Percentiles rank a stretch among this genome's conserved stretches.
phyloP scores from a whole-genome alignment of 35 echinoderm and acorn worm species.

The Nesometra sesokonis region DNA sequence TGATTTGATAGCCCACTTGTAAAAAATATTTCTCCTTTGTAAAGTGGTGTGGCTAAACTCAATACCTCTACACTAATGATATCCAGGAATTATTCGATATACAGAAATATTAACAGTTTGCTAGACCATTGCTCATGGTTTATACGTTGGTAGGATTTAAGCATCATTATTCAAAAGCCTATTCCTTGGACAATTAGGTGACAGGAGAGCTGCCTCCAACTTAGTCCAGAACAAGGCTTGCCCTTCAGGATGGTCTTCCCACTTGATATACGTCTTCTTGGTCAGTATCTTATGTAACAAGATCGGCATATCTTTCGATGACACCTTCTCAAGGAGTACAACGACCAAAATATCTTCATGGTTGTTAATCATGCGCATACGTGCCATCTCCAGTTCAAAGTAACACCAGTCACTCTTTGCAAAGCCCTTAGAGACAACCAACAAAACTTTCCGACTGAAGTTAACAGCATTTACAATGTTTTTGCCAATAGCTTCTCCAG shows the following conservation, averaged over 20 bases:
- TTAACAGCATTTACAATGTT: neutral
- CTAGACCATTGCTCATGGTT: too few relatives aligned
- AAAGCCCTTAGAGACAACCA: neutral
- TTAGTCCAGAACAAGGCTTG: neutral
- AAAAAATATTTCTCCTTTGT: too few relatives aligned
- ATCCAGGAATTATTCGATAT: too few relatives aligned
- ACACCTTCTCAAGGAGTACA: neutral
- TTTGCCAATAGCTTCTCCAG: neutral
- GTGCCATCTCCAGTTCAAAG: constrained; percentile 6
- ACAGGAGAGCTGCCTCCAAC: neutral
- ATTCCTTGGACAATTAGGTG: neutral
- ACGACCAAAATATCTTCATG: neutral
- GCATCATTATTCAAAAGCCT: too few relatives aligned
- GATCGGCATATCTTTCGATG: neutral
- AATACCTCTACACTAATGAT: too few relatives aligned
- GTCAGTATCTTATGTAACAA: neutral
- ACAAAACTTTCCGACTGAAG: neutral
- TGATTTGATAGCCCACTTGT: too few relatives aligned
- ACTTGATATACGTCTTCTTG: neutral
- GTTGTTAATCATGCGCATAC: neutral
- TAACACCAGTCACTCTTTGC: neutral
- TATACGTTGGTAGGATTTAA: too few relatives aligned
- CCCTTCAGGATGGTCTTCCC: neutral
- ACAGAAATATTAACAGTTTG: too few relatives aligned
- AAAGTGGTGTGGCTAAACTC: too few relatives aligned